Evolutionary conservation across 2,113 vertebrate species (phyloP).

Genomic region (Seriola dumerili): DNA sequence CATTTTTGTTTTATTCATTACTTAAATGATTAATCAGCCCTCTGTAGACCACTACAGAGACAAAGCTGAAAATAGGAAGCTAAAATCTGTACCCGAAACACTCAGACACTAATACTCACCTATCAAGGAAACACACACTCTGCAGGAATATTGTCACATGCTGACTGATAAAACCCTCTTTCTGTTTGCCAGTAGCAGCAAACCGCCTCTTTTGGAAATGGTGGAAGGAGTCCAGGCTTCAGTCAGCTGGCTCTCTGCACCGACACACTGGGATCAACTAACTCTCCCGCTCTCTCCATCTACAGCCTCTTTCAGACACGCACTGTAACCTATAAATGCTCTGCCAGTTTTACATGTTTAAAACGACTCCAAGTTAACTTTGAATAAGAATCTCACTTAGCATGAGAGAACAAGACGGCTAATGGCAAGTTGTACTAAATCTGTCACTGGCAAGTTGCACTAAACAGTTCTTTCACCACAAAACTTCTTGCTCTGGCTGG

Average conservation of each 20-base stretch:
- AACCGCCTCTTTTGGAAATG: constrained; percentile 49
- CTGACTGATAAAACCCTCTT: constrained; percentile 41
- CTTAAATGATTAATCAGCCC: background rate
- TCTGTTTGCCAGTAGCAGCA: constrained; percentile 40
- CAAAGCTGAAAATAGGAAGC: constrained; percentile 30
- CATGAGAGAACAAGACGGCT: background rate
- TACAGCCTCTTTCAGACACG: constrained; percentile 18
- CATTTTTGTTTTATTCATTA: background rate
- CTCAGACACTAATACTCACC: constrained; percentile 9
- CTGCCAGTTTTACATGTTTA: constrained; percentile 16
- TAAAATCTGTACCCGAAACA: constrained; percentile 24
- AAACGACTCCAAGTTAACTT: background rate
- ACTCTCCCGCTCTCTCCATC: constrained; percentile 17
- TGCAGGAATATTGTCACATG: constrained; percentile 50
- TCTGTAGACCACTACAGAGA: background rate
- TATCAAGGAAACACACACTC: constrained; percentile 37
- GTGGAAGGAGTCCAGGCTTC: constrained; percentile 50
- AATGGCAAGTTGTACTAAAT: background rate
- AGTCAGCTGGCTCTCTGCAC: constrained; percentile 22
- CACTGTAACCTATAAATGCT: constrained; percentile 21
- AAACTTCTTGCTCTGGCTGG: background rate
- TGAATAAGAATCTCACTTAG: background rate
- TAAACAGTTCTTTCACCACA: background rate
- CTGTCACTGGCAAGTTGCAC: background rate
- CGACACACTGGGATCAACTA: constrained; percentile 4